These are phyloP conservation scores for Myripristis murdjan DNA, from an alignment of 2,797 vertebrate species.

Conservation along the genomic window DNA sequence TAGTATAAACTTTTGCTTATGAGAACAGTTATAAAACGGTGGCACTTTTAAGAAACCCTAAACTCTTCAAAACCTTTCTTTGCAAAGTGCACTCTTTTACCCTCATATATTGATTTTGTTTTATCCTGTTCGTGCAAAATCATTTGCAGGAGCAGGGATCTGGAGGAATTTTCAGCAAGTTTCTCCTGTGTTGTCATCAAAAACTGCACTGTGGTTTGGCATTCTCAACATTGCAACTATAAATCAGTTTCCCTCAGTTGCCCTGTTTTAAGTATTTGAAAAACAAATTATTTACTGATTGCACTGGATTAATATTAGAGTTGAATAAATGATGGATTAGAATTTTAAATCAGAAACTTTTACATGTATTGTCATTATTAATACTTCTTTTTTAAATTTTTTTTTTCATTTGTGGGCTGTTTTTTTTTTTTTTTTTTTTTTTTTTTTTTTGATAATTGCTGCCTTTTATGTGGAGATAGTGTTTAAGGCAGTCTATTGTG, in stretches of 20 bases:
- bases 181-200: no score
- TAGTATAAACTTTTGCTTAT: background rate
- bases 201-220: no score
- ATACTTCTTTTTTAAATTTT: background rate
- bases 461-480: background rate
- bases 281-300: constrained; percentile 19
- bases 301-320: background rate
- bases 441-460: no score
- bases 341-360: background rate
- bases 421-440: background rate
- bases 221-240: background rate
- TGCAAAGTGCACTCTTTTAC: no score
- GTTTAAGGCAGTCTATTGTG: background rate
- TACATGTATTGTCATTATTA: background rate
- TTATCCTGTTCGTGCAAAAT: no score
- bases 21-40: background rate
- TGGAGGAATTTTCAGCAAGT: no score
- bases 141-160: no score
- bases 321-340: constrained; percentile 5
- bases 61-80: no score
- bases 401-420: background rate
- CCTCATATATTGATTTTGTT: no score
- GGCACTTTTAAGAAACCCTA: background rate
- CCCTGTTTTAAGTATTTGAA: no score
- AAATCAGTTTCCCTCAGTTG: constrained; percentile 14